Percentiles rank a stretch among this genome's conserved stretches.
These are phyloP conservation scores for Hemicordylus capensis DNA, from an alignment of 2,113 vertebrate genomes.

Conservation along the genomic window DNA sequence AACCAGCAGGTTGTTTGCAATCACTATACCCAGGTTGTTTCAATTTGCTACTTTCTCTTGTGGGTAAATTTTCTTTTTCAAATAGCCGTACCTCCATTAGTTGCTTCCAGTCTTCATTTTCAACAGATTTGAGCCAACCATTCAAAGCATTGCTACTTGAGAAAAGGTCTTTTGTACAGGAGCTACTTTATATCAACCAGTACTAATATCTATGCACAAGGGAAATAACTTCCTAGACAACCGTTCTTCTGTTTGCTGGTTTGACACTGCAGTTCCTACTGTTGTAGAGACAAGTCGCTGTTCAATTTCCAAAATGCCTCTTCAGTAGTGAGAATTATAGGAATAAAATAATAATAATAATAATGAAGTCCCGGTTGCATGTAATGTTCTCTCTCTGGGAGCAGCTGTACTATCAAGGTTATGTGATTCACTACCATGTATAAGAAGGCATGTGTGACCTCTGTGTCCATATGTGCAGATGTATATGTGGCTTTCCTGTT, in stretches of 20 bases:
- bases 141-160: background rate
- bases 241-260: background rate
- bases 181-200: background rate
- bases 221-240: background rate
- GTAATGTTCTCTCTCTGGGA: background rate
- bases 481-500: background rate
- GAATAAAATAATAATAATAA: background rate
- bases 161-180: background rate
- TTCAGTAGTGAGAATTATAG: background rate
- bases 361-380: background rate
- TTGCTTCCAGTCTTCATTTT: background rate
- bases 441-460: background rate
- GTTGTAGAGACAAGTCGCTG: background rate
- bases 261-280: background rate
- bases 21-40: background rate
- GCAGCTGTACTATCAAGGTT: background rate
- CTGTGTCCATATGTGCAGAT: background rate
- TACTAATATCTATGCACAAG: background rate
- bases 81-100: background rate
- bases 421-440: too few species aligned
- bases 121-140: fast-evolving
- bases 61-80: conserved; percentile 20
- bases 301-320: background rate
- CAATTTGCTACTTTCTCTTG: conserved; percentile 23
- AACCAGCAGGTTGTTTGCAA: conserved; percentile 4